Conservation (phyloP, 2,797 vertebrate species). For the Potorous gilbertii region DNA sequence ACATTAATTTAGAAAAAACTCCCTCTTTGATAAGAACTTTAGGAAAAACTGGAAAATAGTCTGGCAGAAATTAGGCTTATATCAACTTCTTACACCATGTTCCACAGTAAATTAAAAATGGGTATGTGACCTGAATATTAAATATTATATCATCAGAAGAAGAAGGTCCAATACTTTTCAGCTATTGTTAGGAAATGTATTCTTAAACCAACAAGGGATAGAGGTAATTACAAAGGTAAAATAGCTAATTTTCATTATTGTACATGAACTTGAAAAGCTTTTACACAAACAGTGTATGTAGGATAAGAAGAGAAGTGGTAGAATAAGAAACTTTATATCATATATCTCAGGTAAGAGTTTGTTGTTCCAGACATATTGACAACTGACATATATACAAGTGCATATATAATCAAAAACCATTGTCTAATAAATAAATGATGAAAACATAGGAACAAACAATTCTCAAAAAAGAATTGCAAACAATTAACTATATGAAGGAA, state of each 20-base stretch:
- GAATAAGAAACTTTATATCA: neutral
- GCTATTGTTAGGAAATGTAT: neutral
- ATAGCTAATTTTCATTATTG: neutral
- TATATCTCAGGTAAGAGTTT: neutral
- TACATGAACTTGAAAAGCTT: neutral
- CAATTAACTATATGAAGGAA: neutral
- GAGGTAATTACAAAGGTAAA: neutral
- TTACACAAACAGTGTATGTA: neutral
- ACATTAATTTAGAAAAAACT: neutral
- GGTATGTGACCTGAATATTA: neutral
- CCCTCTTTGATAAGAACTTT: neutral
- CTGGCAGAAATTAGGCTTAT: neutral
- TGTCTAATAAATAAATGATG: neutral
- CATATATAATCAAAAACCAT: neutral
- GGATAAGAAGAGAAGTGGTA: neutral
- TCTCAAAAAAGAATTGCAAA: neutral
- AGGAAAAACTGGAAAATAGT: neutral
- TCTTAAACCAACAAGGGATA: neutral
- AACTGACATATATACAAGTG: neutral
- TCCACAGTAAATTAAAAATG: neutral
- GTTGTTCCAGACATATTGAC: neutral
- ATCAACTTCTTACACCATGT: neutral
- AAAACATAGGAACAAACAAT: neutral
- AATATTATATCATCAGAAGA: neutral
- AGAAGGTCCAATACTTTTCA: neutral